A percentile compares a stretch with the other conserved stretches of the same genome.
phyloP scores from a whole-genome alignment of 2,797 vertebrate genomes.

The Tapera naevia region DNA sequence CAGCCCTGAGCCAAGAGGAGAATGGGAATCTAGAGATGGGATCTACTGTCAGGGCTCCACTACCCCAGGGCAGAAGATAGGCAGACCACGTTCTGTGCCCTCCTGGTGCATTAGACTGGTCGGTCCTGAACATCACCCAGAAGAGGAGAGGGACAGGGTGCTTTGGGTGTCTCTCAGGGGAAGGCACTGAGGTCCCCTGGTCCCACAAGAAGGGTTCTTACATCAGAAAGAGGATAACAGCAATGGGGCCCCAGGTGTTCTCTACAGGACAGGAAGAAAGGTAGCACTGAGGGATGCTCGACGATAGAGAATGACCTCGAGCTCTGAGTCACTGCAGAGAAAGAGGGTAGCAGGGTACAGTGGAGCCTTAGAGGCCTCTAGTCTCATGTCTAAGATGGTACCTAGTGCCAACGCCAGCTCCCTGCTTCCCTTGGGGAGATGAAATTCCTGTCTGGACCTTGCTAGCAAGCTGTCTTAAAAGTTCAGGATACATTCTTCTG shows the following conservation, averaged over 20 bases:
- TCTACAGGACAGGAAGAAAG: background rate
- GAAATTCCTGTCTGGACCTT: background rate
- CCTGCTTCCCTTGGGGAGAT: background rate
- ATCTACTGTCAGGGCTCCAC: background rate
- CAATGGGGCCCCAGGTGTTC: background rate
- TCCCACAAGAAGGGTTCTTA: background rate
- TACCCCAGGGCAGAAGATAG: background rate
- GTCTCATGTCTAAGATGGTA: background rate
- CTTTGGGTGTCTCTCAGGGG: background rate
- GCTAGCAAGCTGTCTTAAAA: background rate
- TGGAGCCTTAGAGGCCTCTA: background rate
- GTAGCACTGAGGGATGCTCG: background rate
- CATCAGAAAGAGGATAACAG: background rate
- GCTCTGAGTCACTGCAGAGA: background rate
- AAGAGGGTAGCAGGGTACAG: background rate
- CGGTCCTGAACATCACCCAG: background rate
- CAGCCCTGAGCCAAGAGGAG: background rate
- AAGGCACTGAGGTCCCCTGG: background rate
- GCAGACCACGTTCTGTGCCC: background rate
- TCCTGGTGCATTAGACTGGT: background rate
- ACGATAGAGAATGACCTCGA: fast-evolving
- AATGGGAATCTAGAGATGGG: background rate
- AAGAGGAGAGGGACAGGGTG: background rate
- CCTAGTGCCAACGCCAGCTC: background rate
- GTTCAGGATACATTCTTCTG: background rate